Evolutionary conservation across 1,140 invertebrate genomes (phyloP).

Genomic region (Bombyx mandarina): DNA sequence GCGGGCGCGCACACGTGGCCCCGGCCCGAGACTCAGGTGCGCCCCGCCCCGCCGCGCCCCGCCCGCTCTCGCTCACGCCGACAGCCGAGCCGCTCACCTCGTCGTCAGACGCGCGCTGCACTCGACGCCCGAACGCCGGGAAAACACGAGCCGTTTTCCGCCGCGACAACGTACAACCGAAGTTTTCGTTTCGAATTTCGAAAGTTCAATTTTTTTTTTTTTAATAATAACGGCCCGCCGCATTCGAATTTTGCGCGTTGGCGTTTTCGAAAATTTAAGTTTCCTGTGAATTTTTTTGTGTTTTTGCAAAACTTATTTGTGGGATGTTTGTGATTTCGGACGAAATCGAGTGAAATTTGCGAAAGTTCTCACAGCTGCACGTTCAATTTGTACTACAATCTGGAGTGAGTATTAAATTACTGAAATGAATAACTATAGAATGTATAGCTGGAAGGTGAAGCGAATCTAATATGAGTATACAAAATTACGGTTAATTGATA

Average conservation of each 20-base stretch:
- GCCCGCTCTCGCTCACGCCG: slow-evolving; percentile 23
- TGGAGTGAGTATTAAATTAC: slow-evolving; percentile 22
- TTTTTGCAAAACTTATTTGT: slow-evolving; percentile 1
- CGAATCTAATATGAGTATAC: slow-evolving; percentile 5
- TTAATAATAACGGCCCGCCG: not conserved
- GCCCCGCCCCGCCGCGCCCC: slow-evolving; percentile 38
- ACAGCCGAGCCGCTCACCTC: slow-evolving; percentile 42
- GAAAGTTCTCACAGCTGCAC: slow-evolving; percentile 26
- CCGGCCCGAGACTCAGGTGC: slow-evolving; percentile 46
- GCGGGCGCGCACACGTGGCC: slow-evolving; percentile 37
- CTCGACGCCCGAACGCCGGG: slow-evolving; percentile 63
- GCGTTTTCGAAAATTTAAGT: too few species aligned
- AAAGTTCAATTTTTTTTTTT: slow-evolving; percentile 13
- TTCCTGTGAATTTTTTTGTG: slow-evolving; percentile 20
- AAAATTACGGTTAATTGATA: slow-evolving; percentile 38
- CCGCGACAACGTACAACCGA: slow-evolving; percentile 39
- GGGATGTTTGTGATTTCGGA: slow-evolving; percentile 2
- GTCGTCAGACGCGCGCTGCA: slow-evolving; percentile 53
- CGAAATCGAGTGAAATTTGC: slow-evolving; percentile 16
- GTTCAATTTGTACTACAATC: slow-evolving; percentile 22
- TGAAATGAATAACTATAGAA: not conserved
- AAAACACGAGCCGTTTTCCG: slow-evolving; percentile 64
- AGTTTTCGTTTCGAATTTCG: slow-evolving; percentile 41
- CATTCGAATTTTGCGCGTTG: too few species aligned
- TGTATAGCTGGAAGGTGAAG: not conserved